phyloP scores from a whole-genome alignment of 2,113 vertebrate genomes.

The Apaloderma vittatum region DNA sequence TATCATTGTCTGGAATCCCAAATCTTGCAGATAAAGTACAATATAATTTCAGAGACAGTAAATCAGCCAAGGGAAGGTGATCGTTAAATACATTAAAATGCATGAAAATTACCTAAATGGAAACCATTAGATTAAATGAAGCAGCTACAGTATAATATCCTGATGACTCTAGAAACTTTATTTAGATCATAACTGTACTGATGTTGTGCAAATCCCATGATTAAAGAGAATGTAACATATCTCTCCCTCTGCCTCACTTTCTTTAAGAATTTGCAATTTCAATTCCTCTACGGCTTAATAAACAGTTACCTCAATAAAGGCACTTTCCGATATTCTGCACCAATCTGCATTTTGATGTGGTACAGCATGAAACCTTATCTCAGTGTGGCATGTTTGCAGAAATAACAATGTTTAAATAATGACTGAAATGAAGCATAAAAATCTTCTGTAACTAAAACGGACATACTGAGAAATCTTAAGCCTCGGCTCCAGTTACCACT shows the following conservation, averaged over 20 bases:
- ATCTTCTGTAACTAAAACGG: conserved; percentile 77
- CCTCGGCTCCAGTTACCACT: conserved; percentile 59
- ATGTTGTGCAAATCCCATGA: conserved; percentile 76
- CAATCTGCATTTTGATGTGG: conserved; percentile 78
- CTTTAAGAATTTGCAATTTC: conserved; percentile 66
- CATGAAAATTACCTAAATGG: conserved; percentile 81
- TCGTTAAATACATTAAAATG: conserved; percentile 84
- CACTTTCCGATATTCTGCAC: conserved; percentile 47
- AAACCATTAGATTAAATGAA: conserved; percentile 82
- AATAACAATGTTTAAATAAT: conserved; percentile 84
- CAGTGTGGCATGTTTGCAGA: conserved; percentile 80
- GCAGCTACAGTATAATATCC: conserved; percentile 74
- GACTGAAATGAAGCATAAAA: conserved; percentile 79
- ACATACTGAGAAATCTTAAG: conserved; percentile 71
- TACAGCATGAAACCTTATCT: conserved; percentile 82
- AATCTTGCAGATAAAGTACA: conserved; percentile 46
- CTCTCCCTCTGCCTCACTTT: background rate
- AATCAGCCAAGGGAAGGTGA: conserved; percentile 78
- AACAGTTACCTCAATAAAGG: conserved; percentile 77
- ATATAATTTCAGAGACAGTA: conserved; percentile 62
- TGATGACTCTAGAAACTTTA: conserved; percentile 73
- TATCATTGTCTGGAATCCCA: conserved; percentile 13
- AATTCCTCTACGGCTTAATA: conserved; percentile 75
- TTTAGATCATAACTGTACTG: conserved; percentile 75
- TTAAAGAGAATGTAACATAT: conserved; percentile 70